phyloP scores from a whole-genome alignment of 1,140 invertebrate genomes.

The Drosophila tsacasi region DNA sequence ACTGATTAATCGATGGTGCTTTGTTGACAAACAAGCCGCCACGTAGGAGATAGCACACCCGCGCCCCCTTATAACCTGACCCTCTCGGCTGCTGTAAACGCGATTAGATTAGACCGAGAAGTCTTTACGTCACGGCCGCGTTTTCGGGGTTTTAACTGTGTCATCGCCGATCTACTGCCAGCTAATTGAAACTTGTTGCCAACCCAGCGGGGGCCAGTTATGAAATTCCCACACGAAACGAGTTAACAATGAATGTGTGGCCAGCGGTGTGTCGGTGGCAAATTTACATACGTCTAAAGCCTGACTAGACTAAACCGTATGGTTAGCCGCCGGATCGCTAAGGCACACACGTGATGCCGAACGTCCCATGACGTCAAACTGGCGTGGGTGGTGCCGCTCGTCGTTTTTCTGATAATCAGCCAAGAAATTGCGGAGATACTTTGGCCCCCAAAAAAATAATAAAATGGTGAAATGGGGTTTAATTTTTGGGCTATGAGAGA shows the following conservation, averaged over 20 bases:
- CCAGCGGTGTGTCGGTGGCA: not conserved
- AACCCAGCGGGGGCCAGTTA: slow-evolving; percentile 46
- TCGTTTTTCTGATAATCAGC: slow-evolving; percentile 55
- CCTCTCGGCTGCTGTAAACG: slow-evolving; percentile 50
- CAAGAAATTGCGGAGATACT: slow-evolving; percentile 51
- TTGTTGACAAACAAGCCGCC: slow-evolving; percentile 71
- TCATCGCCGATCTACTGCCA: slow-evolving; percentile 25
- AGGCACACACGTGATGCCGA: slow-evolving; percentile 59
- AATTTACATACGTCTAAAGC: slow-evolving; percentile 53
- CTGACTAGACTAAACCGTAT: slow-evolving; percentile 52
- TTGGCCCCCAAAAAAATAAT: slow-evolving; percentile 56
- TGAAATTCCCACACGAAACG: slow-evolving; percentile 49
- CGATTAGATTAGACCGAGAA: slow-evolving; percentile 63
- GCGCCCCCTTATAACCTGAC: slow-evolving; percentile 26
- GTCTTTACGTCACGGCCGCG: slow-evolving; percentile 64
- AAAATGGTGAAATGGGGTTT: slow-evolving; percentile 51
- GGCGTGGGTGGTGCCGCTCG: slow-evolving; percentile 17
- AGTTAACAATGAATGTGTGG: slow-evolving; percentile 13
- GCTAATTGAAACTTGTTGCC: slow-evolving; percentile 60
- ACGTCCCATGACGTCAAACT: slow-evolving; percentile 65
- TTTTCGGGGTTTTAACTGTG: slow-evolving; percentile 33
- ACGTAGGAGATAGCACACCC: slow-evolving; percentile 4
- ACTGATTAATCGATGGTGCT: slow-evolving; percentile 34
- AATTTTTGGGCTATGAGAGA: slow-evolving; percentile 5
- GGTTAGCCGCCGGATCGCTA: slow-evolving; percentile 22